These are phyloP conservation scores for Pseudonaja textilis DNA, from an alignment of 2,113 vertebrate genomes.

Conservation along the genomic window DNA sequence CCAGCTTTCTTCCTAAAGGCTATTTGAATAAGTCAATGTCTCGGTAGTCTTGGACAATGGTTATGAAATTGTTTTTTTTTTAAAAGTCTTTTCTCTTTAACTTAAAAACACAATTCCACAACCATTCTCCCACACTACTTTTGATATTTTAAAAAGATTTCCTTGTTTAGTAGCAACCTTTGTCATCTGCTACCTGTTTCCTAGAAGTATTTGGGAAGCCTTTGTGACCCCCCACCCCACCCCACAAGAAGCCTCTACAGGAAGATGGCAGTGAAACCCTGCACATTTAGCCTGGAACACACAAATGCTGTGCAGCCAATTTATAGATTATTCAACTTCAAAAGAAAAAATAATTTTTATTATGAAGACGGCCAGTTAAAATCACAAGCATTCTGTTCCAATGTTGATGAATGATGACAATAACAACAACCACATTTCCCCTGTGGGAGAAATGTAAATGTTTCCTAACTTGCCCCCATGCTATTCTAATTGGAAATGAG, in stretches of 20 bases:
- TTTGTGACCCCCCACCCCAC: not conserved
- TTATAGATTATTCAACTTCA: not conserved
- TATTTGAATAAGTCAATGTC: not conserved
- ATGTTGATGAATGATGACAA: not conserved
- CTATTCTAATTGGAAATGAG: not conserved
- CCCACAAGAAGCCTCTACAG: not conserved
- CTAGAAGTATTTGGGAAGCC: not conserved
- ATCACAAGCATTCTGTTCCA: not conserved
- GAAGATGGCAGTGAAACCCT: not conserved
- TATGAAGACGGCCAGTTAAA: not conserved
- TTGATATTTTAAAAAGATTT: not conserved
- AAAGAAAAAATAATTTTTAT: not conserved
- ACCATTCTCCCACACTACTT: not conserved
- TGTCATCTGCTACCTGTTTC: not conserved
- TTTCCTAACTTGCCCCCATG: not conserved
- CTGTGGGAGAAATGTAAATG: not conserved
- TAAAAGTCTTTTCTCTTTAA: not conserved
- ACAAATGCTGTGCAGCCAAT: not conserved
- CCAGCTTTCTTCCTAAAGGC: not conserved
- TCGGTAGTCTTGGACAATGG: not conserved
- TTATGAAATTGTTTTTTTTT: not conserved
- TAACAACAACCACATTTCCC: not conserved
- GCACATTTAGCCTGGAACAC: not conserved
- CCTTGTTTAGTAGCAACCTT: not conserved
- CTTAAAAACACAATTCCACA: not conserved